A percentile compares a stretch with the other conserved stretches of the same genome.
phyloP scores from a whole-genome alignment of 2,113 vertebrate species.

The Dipodomys stephensi region DNA sequence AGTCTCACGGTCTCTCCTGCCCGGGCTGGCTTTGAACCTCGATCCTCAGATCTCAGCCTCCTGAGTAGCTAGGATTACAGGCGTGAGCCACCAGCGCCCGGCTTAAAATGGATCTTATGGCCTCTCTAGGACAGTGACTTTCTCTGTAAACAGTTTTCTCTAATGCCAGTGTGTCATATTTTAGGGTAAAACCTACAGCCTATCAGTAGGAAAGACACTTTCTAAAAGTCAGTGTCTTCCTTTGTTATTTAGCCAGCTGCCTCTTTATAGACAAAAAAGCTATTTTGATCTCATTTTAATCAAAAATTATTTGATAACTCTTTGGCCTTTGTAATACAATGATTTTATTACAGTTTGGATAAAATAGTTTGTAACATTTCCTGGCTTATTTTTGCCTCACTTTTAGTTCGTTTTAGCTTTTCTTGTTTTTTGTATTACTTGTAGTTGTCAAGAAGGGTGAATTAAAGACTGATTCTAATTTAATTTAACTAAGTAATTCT shows the following conservation, averaged over 20 bases:
- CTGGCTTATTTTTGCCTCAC: not conserved
- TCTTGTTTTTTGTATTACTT: no score
- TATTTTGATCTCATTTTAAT: constrained; percentile 22
- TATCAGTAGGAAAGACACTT: not conserved
- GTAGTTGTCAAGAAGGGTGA: constrained; percentile 9
- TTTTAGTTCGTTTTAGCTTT: not conserved
- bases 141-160: not conserved
- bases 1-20: no score
- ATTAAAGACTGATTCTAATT: constrained; percentile 15
- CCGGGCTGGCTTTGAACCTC: no score
- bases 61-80: no score
- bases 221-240: constrained; percentile 4
- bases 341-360: constrained; percentile 7
- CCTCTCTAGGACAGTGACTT: not conserved
- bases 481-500: no score
- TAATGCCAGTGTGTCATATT: not conserved
- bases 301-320: constrained; percentile 36
- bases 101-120: not conserved
- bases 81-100: no score
- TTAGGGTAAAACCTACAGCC: not conserved
- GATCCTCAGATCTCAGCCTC: no score
- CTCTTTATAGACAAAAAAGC: constrained; percentile 22
- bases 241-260: constrained; percentile 4
- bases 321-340: constrained; percentile 11
- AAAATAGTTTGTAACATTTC: constrained; percentile 36